Evolutionary conservation across 1,140 invertebrate species (phyloP).

Genomic region (Drosophila funebris): DNA sequence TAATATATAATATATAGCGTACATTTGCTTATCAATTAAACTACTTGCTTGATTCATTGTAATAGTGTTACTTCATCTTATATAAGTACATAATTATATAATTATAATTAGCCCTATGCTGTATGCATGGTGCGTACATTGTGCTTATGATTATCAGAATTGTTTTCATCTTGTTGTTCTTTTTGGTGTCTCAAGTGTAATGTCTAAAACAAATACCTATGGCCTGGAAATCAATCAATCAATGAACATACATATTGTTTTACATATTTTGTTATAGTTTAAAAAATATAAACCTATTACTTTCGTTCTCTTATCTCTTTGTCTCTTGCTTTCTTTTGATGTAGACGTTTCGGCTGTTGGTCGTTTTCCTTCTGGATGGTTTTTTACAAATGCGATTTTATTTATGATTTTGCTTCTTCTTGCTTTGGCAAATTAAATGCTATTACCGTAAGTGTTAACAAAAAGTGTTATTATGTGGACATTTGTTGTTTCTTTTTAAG

Average conservation of each 20-base stretch:
- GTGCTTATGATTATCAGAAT: conserved; percentile 79
- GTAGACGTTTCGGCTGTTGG: conserved; percentile 56
- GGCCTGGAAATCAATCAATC: conserved; percentile 39
- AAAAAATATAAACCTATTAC: conserved; percentile 66
- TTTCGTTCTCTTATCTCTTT: not conserved
- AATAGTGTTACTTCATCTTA: conserved; percentile 19
- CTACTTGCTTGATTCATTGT: conserved; percentile 55
- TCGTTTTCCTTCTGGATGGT: conserved; percentile 69
- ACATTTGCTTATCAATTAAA: conserved; percentile 68
- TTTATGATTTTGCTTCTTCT: conserved; percentile 30
- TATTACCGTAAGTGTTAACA: conserved; percentile 45
- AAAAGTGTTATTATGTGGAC: conserved; percentile 38
- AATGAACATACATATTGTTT: not conserved
- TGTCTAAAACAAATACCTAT: conserved; percentile 33
- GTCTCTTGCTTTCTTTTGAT: conserved; percentile 20
- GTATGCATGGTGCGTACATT: conserved; percentile 43
- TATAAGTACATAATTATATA: not conserved
- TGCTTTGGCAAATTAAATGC: conserved; percentile 60
- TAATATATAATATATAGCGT: conserved; percentile 34
- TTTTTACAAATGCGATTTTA: conserved; percentile 54
- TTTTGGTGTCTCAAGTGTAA: conserved; percentile 35
- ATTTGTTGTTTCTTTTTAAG: conserved; percentile 6
- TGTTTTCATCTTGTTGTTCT: conserved; percentile 40
- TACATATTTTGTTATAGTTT: conserved; percentile 1
- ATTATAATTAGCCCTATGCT: conserved; percentile 52